Evolutionary conservation across 2,113 vertebrate species (phyloP).

Genomic region (Jacana jacana): DNA sequence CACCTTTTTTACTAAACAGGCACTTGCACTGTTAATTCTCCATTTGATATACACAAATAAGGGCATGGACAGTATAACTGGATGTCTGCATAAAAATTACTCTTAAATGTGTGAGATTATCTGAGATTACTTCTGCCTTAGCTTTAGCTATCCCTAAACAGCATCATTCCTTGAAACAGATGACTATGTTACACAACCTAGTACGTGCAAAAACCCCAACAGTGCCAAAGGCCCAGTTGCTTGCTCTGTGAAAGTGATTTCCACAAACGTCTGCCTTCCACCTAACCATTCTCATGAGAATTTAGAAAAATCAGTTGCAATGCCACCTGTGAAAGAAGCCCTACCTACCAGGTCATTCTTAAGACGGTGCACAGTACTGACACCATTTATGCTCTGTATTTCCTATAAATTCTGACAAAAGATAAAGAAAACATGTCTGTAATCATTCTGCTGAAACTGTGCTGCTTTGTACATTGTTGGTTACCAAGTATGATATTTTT

Average conservation of each 20-base stretch:
- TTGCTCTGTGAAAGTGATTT: background rate
- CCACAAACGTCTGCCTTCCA: background rate
- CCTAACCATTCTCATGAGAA: background rate
- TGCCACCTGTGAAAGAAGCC: background rate
- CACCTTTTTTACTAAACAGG: background rate
- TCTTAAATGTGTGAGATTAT: background rate
- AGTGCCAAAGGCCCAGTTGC: background rate
- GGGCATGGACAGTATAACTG: background rate
- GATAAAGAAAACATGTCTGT: background rate
- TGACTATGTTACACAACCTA: background rate
- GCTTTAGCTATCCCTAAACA: background rate
- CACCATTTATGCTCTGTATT: background rate
- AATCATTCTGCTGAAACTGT: background rate
- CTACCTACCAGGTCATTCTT: background rate
- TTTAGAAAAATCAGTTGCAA: background rate
- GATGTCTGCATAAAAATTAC: background rate
- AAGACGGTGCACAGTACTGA: background rate
- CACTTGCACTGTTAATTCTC: background rate
- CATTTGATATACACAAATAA: background rate
- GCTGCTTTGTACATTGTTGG: background rate
- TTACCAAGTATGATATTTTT: background rate
- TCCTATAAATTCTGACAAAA: background rate
- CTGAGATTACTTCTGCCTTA: background rate
- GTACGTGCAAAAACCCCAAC: background rate
- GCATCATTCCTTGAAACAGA: background rate